Base-by-base conservation (phyloP, 2,797 vertebrate genomes). In the Aplochiton taeniatus region DNA sequence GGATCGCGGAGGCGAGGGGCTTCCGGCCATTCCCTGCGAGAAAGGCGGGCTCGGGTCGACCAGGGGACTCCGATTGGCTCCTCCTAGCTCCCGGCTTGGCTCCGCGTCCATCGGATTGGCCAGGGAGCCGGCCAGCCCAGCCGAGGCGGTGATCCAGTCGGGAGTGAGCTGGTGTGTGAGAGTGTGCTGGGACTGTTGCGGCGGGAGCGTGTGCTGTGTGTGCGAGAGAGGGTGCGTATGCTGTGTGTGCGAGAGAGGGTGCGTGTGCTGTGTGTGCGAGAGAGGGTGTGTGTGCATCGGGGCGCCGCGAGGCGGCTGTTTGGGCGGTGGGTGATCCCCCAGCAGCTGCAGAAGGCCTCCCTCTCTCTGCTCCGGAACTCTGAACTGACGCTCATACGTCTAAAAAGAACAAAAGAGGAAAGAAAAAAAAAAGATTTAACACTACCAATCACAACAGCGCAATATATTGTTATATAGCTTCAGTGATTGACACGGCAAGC, bases 271-370 rank as follows among this genome's bases (percentile, higher is more conserved):
- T 50, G 81, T 58, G 44, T 86, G 74, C 66, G 69, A 82, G 56
- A 94, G 91, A 85, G 91, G 85, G 89, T 89, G 91, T 92, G 95
- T 96, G 82, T 93, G 94, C 93, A 96, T 96, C 90, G 97, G 95
- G 90, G 97, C 97, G 91, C 94, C 94, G 87, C 93, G 96, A 91
- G 95, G 90, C 93, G 96, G 96, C 90, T 97, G 94, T 90, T 97
- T 97, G 92, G 95, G 94, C 88, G 93, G 96, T 91, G 95, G 90
- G 89, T 93, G 93, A 87, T 98, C 96, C 90, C 92, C 75, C 88
- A 94, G 94, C 89, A 98, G 94, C 87, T 95, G 94, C 85, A 94
- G 93, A 79, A 94, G 92, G 82, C 91, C 90, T 6, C 92, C 90
- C 73, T 96, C 93, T 72, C 90, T 94, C 80, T 95, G 95, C 83